Conservation (phyloP, 2,113 vertebrate species). For the Recurvirostra avosetta region DNA sequence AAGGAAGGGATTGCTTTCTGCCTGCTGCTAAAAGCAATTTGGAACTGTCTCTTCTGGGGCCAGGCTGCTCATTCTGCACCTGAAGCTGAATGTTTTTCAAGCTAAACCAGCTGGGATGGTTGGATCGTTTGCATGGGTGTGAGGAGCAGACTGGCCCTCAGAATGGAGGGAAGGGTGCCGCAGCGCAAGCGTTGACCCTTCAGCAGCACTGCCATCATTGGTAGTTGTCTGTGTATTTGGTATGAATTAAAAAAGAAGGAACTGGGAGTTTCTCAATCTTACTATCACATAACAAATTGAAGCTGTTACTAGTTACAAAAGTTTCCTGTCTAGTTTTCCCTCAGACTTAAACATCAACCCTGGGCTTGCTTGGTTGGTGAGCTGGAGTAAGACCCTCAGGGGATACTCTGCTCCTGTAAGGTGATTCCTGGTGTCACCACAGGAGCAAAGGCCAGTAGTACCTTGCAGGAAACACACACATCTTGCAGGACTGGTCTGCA, state of each 20-base stretch:
- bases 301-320: background rate
- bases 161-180: accelerated
- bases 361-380: background rate
- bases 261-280: background rate
- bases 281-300: background rate
- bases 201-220: background rate
- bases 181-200: background rate
- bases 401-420: background rate
- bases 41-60: background rate
- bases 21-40: background rate
- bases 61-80: background rate
- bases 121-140: accelerated
- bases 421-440: background rate
- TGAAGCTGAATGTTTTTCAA: background rate
- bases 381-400: background rate
- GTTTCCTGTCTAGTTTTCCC: background rate
- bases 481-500: background rate
- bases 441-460: background rate
- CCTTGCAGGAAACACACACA: background rate
- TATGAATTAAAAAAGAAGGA: background rate
- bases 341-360: background rate
- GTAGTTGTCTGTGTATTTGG: background rate
- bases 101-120: background rate
- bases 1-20: background rate
- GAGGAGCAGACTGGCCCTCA: background rate